Evolutionary conservation across 2,888 invertebrate genomes (phyloP).

Genomic region (Drosophila conformis): DNA sequence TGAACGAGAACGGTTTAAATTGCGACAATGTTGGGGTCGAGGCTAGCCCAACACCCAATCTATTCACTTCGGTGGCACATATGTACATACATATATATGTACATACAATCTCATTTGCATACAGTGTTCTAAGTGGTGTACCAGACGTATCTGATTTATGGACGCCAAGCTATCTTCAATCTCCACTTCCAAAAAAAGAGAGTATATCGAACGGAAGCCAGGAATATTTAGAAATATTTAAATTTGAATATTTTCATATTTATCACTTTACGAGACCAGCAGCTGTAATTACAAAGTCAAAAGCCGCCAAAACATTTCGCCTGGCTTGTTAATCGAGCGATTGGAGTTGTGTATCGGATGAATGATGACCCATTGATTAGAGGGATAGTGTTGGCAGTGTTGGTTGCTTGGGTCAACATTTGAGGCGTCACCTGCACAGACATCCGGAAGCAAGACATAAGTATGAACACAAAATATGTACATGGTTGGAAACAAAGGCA

Average conservation of each 20-base stretch:
- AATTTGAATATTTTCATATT: background rate
- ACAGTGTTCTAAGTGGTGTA: background rate
- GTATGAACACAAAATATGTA: slow-evolving; percentile 43
- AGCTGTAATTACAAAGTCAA: slow-evolving; percentile 44
- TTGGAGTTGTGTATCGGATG: slow-evolving; percentile 21
- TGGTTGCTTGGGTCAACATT: slow-evolving; percentile 42
- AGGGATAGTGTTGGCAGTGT: slow-evolving; percentile 4
- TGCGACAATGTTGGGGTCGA: slow-evolving; percentile 51
- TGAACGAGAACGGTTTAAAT: slow-evolving; percentile 15
- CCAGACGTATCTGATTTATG: slow-evolving; percentile 45
- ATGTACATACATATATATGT: background rate
- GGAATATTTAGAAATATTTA: slow-evolving; percentile 11
- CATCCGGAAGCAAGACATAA: slow-evolving; percentile 48
- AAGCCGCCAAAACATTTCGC: slow-evolving; percentile 5
- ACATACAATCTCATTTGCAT: background rate
- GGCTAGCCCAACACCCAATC: slow-evolving; percentile 27
- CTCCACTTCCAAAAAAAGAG: background rate
- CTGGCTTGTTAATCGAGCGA: background rate
- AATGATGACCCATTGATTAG: slow-evolving; percentile 36
- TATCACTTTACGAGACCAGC: background rate
- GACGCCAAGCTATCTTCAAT: slow-evolving; percentile 11
- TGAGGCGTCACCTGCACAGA: slow-evolving; percentile 51
- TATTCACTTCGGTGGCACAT: slow-evolving; percentile 10
- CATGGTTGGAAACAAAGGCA: slow-evolving; percentile 63
- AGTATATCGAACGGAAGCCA: background rate